Conservation (phyloP, 92 coral and sea anemone genomes). For the Epizoanthus scotinus region DNA sequence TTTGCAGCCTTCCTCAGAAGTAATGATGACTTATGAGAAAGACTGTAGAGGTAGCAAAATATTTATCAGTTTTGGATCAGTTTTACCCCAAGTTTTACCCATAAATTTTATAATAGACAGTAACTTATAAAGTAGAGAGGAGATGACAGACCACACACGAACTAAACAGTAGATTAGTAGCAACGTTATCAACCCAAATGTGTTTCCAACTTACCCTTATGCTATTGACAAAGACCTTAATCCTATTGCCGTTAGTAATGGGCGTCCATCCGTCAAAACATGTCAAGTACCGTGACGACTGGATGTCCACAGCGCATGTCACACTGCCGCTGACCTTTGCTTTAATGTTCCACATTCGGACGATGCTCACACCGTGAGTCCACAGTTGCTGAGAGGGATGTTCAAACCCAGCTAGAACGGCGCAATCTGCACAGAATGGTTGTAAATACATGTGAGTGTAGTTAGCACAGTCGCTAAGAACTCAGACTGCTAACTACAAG, state of each 20-base stretch:
- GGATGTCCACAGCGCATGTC: conserved; percentile 17
- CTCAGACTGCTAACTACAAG: not conserved
- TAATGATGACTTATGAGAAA: no score
- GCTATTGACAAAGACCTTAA: conserved; percentile 29
- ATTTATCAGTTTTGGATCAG: no score
- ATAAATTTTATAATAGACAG: no score
- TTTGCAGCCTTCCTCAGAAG: no score
- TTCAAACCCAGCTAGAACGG: conserved; percentile 31
- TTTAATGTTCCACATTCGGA: conserved; percentile 19
- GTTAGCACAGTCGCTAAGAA: not conserved
- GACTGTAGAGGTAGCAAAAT: no score
- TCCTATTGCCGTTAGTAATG: conserved; percentile 14
- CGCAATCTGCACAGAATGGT: conserved; percentile 14
- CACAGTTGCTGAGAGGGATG: conserved; percentile 17
- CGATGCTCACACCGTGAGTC: conserved; percentile 5
- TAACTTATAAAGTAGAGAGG: no score
- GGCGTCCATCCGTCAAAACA: conserved; percentile 33
- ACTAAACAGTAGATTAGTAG: not conserved
- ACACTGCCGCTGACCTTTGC: not conserved
- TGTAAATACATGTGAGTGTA: not conserved
- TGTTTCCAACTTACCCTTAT: conserved; percentile 12
- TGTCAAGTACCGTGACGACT: not conserved
- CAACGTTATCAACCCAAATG: not conserved
- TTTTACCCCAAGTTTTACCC: no score
- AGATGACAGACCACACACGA: not conserved